These are phyloP conservation scores for Apoda limacodes DNA, from an alignment of 2,888 invertebrate genomes.

Conservation along the genomic window DNA sequence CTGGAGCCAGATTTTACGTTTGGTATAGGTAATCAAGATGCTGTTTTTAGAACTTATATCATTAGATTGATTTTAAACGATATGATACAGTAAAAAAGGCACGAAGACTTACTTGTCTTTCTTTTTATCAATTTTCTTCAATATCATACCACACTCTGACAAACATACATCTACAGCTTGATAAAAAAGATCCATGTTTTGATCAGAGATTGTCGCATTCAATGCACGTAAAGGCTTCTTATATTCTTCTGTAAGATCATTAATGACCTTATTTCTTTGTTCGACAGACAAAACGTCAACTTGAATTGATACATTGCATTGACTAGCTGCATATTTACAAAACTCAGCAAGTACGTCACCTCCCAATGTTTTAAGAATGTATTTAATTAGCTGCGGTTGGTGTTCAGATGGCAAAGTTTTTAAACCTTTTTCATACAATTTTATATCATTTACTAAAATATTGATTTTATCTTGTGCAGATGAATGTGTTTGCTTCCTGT, in stretches of 20 bases:
- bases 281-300: conserved; percentile 73
- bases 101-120: conserved; percentile 81
- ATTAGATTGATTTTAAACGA: too few relatives aligned
- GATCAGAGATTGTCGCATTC: conserved; percentile 76
- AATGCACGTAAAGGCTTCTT: conserved; percentile 74
- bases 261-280: conserved; percentile 77
- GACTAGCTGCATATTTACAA: conserved; percentile 81
- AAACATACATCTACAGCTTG: conserved; percentile 79
- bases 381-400: conserved; percentile 80
- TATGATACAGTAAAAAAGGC: too few relatives aligned
- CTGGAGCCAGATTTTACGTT: too few relatives aligned
- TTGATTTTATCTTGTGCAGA: conserved; percentile 88
- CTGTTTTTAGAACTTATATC: too few relatives aligned
- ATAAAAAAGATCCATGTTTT: conserved; percentile 83
- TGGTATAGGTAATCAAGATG: too few relatives aligned
- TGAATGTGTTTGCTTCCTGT: conserved; percentile 81
- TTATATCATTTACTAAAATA: conserved; percentile 78
- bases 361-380: conserved; percentile 86
- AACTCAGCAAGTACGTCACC: conserved; percentile 85
- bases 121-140: conserved; percentile 92
- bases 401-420: conserved; percentile 71
- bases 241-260: conserved; percentile 76
- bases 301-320: conserved; percentile 74
- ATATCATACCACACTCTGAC: conserved; percentile 79
- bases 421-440: conserved; percentile 84